These are phyloP conservation scores for Vipera latastei DNA, from an alignment of 2,797 vertebrate genomes.

Conservation along the genomic window DNA sequence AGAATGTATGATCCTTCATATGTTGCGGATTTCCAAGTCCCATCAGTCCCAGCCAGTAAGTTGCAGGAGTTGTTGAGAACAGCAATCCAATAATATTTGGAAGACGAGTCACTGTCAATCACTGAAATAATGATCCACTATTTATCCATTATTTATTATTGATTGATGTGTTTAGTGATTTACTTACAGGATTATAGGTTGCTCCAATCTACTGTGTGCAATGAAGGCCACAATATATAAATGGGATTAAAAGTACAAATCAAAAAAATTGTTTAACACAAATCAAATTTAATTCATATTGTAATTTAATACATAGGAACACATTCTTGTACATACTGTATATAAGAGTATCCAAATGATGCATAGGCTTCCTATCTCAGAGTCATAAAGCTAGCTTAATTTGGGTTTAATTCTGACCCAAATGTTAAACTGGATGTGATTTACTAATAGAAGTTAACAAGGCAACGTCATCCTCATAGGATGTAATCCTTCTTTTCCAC, in stretches of 20 bases:
- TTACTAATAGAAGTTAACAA: no score
- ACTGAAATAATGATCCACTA: background rate
- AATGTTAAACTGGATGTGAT: no score
- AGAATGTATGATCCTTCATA: background rate
- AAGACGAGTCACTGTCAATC: background rate
- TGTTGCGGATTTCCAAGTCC: background rate
- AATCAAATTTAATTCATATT: background rate
- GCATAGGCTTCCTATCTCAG: no score
- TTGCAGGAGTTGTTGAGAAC: background rate
- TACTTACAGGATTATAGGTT: background rate
- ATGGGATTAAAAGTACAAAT: background rate
- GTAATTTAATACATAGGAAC: background rate
- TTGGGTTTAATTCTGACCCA: no score
- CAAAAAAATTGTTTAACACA: background rate
- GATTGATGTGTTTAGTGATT: background rate
- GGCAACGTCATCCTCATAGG: no score
- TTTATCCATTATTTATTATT: background rate
- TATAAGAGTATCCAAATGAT: no score
- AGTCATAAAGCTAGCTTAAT: no score
- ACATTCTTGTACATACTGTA: no score
- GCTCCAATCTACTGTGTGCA: background rate
- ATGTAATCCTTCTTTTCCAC: background rate
- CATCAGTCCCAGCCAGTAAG: background rate
- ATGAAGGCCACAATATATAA: background rate
- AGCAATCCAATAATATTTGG: background rate